phyloP scores from a whole-genome alignment of 2,113 vertebrate genomes.

The Recurvirostra avosetta region DNA sequence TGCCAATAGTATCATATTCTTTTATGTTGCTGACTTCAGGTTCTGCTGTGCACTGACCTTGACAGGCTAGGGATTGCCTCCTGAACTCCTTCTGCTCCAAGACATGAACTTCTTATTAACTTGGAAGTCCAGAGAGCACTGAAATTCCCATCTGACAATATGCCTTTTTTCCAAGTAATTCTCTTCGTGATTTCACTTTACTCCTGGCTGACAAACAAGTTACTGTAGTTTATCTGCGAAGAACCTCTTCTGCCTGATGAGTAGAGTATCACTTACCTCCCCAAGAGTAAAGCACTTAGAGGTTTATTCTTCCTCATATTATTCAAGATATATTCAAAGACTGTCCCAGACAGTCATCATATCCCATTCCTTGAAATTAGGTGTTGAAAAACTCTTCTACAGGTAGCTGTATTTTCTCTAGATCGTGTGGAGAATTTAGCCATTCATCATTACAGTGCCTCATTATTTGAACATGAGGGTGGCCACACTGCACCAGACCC shows the following conservation, averaged over 20 bases:
- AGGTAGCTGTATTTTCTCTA: not conserved
- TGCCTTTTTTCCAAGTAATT: not conserved
- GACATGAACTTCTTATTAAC: not conserved
- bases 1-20: not conserved
- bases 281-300: not conserved
- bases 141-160: not conserved
- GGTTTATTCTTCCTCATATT: not conserved
- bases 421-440: not conserved
- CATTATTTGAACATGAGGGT: not conserved
- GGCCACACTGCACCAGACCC: not conserved
- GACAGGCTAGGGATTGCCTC: not conserved
- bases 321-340: not conserved
- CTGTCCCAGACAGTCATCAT: not conserved
- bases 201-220: not conserved
- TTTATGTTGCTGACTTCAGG: not conserved
- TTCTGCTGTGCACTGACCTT: not conserved
- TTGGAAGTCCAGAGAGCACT: not conserved
- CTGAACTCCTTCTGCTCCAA: not conserved
- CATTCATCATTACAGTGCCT: not conserved
- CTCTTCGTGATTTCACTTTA: not conserved
- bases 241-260: not conserved
- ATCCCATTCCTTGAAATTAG: not conserved
- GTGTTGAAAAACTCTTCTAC: not conserved
- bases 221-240: not conserved
- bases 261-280: not conserved